Base-by-base conservation (phyloP, 2,113 vertebrate species). In the Pseudopipra pipra region DNA sequence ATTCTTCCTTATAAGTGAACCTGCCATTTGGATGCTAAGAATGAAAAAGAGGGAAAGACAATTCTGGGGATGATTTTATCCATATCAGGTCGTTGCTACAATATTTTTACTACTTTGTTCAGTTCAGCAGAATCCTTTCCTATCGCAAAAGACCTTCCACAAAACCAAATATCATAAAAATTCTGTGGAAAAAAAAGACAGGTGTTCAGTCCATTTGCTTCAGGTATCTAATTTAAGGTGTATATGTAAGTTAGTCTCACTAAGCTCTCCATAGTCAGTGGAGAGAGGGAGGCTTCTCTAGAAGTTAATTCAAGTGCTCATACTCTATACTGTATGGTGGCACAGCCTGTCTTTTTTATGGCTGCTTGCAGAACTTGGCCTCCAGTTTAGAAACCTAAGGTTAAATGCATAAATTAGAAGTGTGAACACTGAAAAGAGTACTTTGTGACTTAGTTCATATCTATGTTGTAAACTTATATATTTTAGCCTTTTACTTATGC, bases 191-290 rank as follows among this genome's bases (percentile, higher is more conserved):
- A 93, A n/a, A n/a, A 63, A 76, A 73, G 82, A 41, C 87, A 94
- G 90, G 82, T 94, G 95, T 90, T 94, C n/a, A 43, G 54, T 94
- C 88, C 94, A 93, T 97, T 85, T 97, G 94, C 75, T 94, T 92
- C 80, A 88, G 90, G 72, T 93, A 88, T 80, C 88, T 90, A 49
- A 92, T 90, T 83, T 95, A 88, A 93, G 81, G 84, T 70, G 75
- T 71, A 43, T 80, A 75, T 85, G 47, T 59, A 85, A 90, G 85
- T 83, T 70, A 44, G 37, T 21, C 37, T 94, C 67, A 27, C 61
- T 28, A 49, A 87, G 74, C 41, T 44, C 54, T 66, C 70, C 2
- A 0, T 3, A 85, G 47, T 43, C 52, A 8, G 20, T 35, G 92
- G 24, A 21, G 62, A 68, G 75, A 85, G 62, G n/a, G 49, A 90